phyloP scores from a whole-genome alignment of 1,140 invertebrate species.

The Metopolophium dirhodum region DNA sequence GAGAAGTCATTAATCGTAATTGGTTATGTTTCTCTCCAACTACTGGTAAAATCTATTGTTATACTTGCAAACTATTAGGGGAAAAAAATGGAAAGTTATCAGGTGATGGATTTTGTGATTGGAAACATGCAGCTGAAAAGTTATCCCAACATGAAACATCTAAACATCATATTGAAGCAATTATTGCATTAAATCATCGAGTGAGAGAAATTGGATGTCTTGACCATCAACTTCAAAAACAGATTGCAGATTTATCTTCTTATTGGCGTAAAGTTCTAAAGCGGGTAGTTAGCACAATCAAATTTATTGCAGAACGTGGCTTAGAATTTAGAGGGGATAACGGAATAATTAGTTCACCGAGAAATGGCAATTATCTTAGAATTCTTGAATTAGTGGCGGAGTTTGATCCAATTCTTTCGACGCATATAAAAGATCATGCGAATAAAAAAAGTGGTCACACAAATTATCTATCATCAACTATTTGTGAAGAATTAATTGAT shows the following conservation, averaged over 20 bases:
- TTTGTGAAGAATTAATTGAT: too few species aligned
- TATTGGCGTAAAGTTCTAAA: not conserved
- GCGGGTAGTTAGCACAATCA: too few species aligned
- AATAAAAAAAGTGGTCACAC: too few species aligned
- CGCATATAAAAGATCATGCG: too few species aligned
- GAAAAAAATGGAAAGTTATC: not conserved
- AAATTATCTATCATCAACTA: too few species aligned
- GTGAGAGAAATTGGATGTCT: not conserved
- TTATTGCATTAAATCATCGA: not conserved
- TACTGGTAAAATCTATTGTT: slow-evolving; percentile 1
- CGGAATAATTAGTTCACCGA: too few species aligned
- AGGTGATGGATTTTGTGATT: not conserved
- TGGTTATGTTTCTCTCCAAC: not conserved
- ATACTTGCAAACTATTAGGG: slow-evolving; percentile 14
- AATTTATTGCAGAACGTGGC: too few species aligned
- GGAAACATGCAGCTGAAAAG: slow-evolving; percentile 64
- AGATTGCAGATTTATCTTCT: not conserved
- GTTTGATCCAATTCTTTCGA: too few species aligned
- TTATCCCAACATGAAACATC: slow-evolving; percentile 84
- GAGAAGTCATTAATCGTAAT: not conserved
- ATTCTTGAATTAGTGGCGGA: too few species aligned
- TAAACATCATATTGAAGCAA: slow-evolving; percentile 68
- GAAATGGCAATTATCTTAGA: too few species aligned
- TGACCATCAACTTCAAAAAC: not conserved
- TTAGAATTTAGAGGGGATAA: too few species aligned